Evolutionary conservation across 2,113 vertebrate species (phyloP), one percentile per base, ranked within the genome.

Genomic region (Hyperoodon ampullatus): DNA sequence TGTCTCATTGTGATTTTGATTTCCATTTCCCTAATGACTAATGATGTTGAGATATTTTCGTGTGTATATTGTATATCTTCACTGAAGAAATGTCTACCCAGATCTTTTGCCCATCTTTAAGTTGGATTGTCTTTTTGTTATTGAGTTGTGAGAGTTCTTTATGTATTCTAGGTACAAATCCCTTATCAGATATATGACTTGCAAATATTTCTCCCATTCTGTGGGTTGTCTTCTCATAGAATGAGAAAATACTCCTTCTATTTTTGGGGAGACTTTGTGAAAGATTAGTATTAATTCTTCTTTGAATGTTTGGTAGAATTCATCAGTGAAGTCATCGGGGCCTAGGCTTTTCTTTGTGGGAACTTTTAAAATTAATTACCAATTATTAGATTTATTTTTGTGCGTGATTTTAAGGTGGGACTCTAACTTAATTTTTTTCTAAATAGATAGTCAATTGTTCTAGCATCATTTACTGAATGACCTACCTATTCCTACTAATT

Each of bases 391-490:
- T 90, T 81, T 53, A 86, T 61, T 90, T 90, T 70, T 68, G 21
- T 42, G 58, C 39, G 44, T 97, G 80, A 82, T 86, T 47, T 94
- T 93, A 93, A 96, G 24, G 19, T 65, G 30, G 33, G 35, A 55
- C 26, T 86, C 42, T 53, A 39, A 42, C 44, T 86, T 86, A 90
- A 42, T 81, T 70, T 55, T 68, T 81, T 50, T 86, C 78, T 85
- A 68, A 82, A 44, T 13, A 91, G 60, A 42, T 10, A 93, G 60
- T 26, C 21, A 90, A 10, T 86, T 90, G 16, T 78, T 72, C 70
- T 93, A 88, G 72, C 44, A 71, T 19, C 28, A 91, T 60, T 91
- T 61, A 30, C 23, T 60, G 44, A 93, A 66, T 44, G 66, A 53
- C 14, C 82, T 77, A 65, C 53, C 50, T 77, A 21, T 75, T 92